Evolutionary conservation across 2,797 vertebrate species (phyloP).

Genomic region (Phylloscopus collybita): DNA sequence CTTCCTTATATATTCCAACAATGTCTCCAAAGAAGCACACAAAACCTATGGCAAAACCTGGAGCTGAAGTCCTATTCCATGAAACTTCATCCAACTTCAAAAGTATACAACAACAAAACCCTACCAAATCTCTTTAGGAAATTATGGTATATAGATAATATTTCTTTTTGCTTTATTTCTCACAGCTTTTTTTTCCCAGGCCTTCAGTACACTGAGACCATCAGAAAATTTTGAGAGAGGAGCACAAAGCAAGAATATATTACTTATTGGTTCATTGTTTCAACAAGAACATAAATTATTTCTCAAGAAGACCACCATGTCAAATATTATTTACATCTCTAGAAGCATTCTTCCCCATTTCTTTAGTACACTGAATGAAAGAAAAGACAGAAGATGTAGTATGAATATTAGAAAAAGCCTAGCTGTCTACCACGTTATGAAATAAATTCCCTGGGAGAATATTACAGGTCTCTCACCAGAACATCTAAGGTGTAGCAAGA

Average conservation of each 20-base stretch:
- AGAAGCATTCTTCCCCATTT: not conserved
- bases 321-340: not conserved
- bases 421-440: not conserved
- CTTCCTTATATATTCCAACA: not conserved
- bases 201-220: not conserved
- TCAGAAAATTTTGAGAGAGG: not conserved
- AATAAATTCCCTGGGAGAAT: not conserved
- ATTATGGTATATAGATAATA: not conserved
- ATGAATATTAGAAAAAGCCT: not conserved
- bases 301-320: not conserved
- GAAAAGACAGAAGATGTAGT: not conserved
- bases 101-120: not conserved
- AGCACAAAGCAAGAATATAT: not conserved
- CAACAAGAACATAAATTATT: not conserved
- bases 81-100: not conserved
- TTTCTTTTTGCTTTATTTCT: not conserved
- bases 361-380: not conserved
- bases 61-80: not conserved
- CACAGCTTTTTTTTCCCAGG: not conserved
- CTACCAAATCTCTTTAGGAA: not conserved
- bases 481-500: not conserved
- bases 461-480: not conserved
- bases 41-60: not conserved
- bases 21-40: not conserved
- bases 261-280: not conserved